Base-by-base conservation (phyloP, 2,888 invertebrate genomes). In the Lasioglossum figueresi region DNA sequence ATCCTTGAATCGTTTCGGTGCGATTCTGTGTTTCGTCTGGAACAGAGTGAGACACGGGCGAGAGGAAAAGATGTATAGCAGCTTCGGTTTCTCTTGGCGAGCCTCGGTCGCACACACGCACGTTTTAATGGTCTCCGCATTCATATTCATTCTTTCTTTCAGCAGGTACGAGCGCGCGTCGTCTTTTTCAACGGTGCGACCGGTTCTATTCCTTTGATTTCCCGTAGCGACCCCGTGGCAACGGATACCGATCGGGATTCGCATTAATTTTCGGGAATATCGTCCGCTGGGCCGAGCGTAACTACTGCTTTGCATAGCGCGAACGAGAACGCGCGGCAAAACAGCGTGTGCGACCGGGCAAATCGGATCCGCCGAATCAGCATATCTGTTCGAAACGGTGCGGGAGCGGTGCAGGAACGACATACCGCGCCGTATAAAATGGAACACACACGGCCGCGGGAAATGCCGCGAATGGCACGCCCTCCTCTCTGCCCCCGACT, bases 121-220 rank as follows among this genome's bases (percentile, higher is more conserved):
- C 72, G 80, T 89, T 89, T 89, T 88, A 89, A 88, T 84, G 88
- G 74, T 71, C 27, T 72, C 43, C 27, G 70, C 81, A 84, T 90
- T 83, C 84, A 80, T 80, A 82, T 79, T 84, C 84, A 84, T 84
- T 77, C 79, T 74, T 40, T 70, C 80, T 79, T 85, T 83, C 85
- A 79, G 79, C 82, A 70, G 52, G 75, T 76, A 76, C 77, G 68
- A 23, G 19, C 63, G 43, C n/a, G 19, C 70, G 37, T 19, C 73
- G 76, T 80, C 56, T 82, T 75, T 83, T 68, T 80, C 71, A 80
- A 74, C 68, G 59, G 56, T n/a, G 59, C 74, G 43, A 23, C 4
- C 1, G 31, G 63, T 0, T 23, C 37, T 10, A 16, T 56, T n/a
- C 43, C 48, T 16, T 43, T 72, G 31, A 37, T 66, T 27, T 31